Evolutionary conservation across 2,888 invertebrate genomes (phyloP), one percentile per base, ranked within the genome.

Genomic region (Drosophila percnosoma): DNA sequence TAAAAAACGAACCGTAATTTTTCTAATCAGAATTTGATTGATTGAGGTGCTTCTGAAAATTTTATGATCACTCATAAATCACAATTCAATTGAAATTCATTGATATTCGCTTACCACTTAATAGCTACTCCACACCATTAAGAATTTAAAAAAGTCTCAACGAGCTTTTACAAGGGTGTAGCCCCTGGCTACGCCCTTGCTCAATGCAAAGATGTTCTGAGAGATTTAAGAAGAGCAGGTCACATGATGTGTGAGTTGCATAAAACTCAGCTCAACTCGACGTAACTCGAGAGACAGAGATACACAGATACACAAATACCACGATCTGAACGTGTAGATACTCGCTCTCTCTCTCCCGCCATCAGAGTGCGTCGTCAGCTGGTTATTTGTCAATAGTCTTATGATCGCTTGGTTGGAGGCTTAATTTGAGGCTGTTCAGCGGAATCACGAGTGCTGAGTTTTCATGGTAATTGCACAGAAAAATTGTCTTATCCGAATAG

Each of bases 181-280:
- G 40, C 40, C 40, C n/a, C n/a, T 10, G 40, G n/a, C n/a, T 40
- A n/a, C n/a, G n/a, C 40, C n/a, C n/a, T 40, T 45, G 45, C 45
- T 15, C 24, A 45, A 24, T 24, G 8, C 24, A 18, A 40, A 84
- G 69, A 49, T 40, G 40, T 73, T 64, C 29, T 54, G 31, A 31
- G 29, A 31, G 59, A 45, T 24, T 8, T 61, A 34, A 68, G 58
- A 64, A 64, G 48, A 71, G 65, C 62, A 60, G 70, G 73, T 86
- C 85, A 86, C 85, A 86, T 86, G 85, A 86, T 90, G 69, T 69
- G 59, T 48, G 54, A 77, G 78, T 85, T 86, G 90, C 85, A 86
- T 90, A 86, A 82, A 86, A 86, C 78, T 89, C 73, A 73, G 77
- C 88, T 87, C 86, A 65, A 73, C 62, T 73, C 58, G 38, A 51